phyloP scores from a whole-genome alignment of 2,888 invertebrate genomes.

The Ommatoiulus sabulosus region DNA sequence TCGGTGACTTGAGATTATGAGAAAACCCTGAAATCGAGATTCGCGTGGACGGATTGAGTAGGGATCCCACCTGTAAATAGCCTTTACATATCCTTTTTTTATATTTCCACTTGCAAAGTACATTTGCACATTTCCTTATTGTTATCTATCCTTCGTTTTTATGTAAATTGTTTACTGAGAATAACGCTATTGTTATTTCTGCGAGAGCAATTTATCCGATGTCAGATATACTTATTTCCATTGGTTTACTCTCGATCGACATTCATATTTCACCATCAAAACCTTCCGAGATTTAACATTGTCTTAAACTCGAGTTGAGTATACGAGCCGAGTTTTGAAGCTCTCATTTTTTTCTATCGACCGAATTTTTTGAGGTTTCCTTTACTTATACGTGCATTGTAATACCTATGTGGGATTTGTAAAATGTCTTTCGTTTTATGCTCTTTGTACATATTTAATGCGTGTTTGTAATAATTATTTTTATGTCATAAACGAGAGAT shows the following conservation, averaged over 20 bases:
- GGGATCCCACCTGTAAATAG: background rate
- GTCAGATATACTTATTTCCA: background rate
- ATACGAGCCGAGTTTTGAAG: background rate
- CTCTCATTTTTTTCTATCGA: background rate
- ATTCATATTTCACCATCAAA: background rate
- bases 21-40: background rate
- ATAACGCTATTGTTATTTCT: background rate
- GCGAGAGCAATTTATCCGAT: background rate
- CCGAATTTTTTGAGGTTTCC: background rate
- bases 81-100: background rate
- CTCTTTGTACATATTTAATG: background rate
- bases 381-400: conserved; percentile 34
- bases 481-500: background rate
- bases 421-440: background rate
- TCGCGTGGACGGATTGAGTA: background rate
- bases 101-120: background rate
- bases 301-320: background rate
- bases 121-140: background rate
- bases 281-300: background rate
- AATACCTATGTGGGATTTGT: background rate
- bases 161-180: background rate
- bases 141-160: background rate
- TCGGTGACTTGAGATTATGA: background rate
- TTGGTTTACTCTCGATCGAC: background rate
- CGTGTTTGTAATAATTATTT: conserved; percentile 22